Conservation (phyloP, 2,113 vertebrate species). For the Bettongia penicillata region DNA sequence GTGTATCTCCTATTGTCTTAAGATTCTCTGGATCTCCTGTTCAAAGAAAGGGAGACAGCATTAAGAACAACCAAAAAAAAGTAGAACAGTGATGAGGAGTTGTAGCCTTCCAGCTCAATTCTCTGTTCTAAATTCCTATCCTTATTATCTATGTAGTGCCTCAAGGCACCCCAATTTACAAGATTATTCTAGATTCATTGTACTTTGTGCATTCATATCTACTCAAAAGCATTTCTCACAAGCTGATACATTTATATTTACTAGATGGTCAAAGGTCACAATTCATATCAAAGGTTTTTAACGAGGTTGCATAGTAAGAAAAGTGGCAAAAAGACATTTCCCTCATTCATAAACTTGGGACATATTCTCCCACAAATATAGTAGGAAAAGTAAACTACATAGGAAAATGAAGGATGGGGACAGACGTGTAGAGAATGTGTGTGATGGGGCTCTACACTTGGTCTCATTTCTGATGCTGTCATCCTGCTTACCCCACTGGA, state of each 20-base stretch:
- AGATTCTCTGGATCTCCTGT: neutral
- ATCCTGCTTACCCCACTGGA: neutral
- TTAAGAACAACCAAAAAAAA: neutral
- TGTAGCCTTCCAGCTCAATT: neutral
- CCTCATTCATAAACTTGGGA: neutral
- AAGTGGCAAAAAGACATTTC: neutral
- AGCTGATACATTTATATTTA: neutral
- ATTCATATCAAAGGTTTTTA: neutral
- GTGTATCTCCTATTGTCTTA: neutral
- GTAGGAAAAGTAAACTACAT: neutral
- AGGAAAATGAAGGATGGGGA: neutral
- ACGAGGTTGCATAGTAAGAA: neutral
- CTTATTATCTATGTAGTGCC: neutral
- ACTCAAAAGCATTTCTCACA: neutral
- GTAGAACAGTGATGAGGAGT: neutral
- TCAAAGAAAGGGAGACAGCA: neutral
- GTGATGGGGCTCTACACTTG: neutral
- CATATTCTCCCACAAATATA: neutral
- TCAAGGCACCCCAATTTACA: neutral
- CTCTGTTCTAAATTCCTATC: neutral
- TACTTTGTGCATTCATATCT: neutral
- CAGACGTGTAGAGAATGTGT: neutral
- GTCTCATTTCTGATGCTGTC: neutral
- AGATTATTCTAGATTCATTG: neutral
- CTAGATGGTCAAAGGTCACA: neutral